These are phyloP conservation scores for Drosophila prolongata DNA, from an alignment of 2,888 invertebrate genomes.

Conservation along the genomic window DNA sequence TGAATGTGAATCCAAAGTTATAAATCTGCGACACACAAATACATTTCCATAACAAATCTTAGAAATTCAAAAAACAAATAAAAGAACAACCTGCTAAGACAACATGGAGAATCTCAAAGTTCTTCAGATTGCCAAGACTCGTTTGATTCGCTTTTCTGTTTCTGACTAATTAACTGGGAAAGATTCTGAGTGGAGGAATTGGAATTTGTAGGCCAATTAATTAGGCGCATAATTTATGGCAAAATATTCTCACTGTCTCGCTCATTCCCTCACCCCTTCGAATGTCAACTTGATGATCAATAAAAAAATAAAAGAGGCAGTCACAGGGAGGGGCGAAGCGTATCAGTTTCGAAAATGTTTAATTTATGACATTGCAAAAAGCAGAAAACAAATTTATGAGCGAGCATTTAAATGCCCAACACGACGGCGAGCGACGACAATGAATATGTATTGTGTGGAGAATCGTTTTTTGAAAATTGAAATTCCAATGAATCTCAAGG, in stretches of 20 bases:
- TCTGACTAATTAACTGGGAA: conserved; percentile 65
- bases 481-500: conserved; percentile 76
- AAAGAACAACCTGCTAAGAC: conserved; percentile 30
- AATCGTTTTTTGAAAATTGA: conserved; percentile 46
- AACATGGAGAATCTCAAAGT: conserved; percentile 19
- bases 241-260: conserved; percentile 42
- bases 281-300: conserved; percentile 58
- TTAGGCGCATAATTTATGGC: conserved; percentile 81
- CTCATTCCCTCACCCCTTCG: conserved; percentile 6
- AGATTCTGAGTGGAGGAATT: conserved; percentile 44
- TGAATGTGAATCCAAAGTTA: conserved; percentile 51
- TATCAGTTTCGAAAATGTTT: conserved; percentile 77
- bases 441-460: conserved; percentile 70
- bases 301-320: conserved; percentile 47
- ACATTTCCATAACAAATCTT: conserved; percentile 64
- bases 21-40: conserved; percentile 32
- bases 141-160: conserved; percentile 29
- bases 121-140: conserved; percentile 23
- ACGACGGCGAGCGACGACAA: conserved; percentile 50
- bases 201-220: conserved; percentile 80
- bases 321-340: conserved; percentile 44
- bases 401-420: conserved; percentile 69
- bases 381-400: conserved; percentile 63
- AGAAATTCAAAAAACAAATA: conserved; percentile 7
- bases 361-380: conserved; percentile 74